Base-by-base conservation (phyloP, 2,113 vertebrate genomes). In the Rhynchomys soricoides region DNA sequence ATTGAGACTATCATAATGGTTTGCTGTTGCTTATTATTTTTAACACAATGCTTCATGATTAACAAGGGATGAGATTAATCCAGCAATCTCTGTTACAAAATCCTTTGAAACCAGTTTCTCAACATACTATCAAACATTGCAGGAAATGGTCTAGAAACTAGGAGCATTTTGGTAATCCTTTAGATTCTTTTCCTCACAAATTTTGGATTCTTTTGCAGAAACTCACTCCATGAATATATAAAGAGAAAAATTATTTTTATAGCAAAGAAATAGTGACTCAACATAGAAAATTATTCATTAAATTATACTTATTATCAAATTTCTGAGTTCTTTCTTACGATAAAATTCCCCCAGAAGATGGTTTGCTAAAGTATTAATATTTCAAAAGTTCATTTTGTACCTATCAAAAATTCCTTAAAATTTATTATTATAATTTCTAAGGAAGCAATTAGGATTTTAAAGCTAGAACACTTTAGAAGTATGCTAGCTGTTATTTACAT, bases 261-360 rank as follows among this genome's bases (percentile, higher is more conserved):
- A 86, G 16, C 70, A 96, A 89, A 79, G 73, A 93, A 95, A 89
- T 90, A 89, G 95, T 97, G 96, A 97, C 66, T 97, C 86, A 96
- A 40, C 26, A 79, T 31, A 86, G 81, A 95, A 96, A 95, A 95
- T 85, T 95, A 92, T 92, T 96, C 94, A 96, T 82, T 96, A 95
- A 92, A 96, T 95, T 96, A 95, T 70, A 75, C 90, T 88, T 92
- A 96, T 93, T 95, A 94, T 86, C 34, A 95, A 97, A 90, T 92
- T 86, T 96, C 50, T 9, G 92, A 85, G 34, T 90, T 95, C 31
- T 86, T 95, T 82, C 12, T 89, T 93, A 82, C 48, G 70, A 96
- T 94, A 91, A 92, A 96, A 94, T 88, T 90, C 96, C 74, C 87
- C 78, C 96, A 97, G 91, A 91, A 96, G 68, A 85, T 34, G 7